phyloP scores from a whole-genome alignment of 2,113 vertebrate species.

The Aptenodytes forsteri region DNA sequence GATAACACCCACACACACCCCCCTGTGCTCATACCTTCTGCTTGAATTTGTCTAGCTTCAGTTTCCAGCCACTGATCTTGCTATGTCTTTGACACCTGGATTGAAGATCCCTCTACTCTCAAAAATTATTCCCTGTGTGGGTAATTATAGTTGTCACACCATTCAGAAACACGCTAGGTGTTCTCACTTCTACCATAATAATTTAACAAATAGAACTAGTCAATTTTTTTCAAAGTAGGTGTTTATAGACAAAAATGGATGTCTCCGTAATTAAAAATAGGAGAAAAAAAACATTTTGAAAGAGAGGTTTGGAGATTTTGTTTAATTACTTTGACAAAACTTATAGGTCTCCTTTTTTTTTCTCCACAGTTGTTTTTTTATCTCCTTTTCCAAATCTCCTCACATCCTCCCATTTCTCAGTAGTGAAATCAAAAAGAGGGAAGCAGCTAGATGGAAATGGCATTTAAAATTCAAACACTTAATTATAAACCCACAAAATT shows the following conservation, averaged over 20 bases:
- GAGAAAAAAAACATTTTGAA: neutral
- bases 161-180: neutral
- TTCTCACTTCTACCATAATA: neutral
- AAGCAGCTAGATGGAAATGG: neutral
- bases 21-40: neutral
- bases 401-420: neutral
- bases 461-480: neutral
- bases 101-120: neutral
- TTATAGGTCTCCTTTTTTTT: neutral
- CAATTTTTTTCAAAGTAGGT: neutral
- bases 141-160: slow-evolving; percentile 7
- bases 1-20: neutral
- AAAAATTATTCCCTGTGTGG: neutral
- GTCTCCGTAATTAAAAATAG: neutral
- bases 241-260: neutral
- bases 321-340: neutral
- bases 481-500: neutral
- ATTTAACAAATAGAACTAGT: neutral
- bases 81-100: neutral
- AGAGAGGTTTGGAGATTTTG: neutral
- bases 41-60: neutral
- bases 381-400: neutral
- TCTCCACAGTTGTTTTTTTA: neutral
- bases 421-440: neutral
- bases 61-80: neutral